phyloP scores from a whole-genome alignment of 2,113 vertebrate genomes.

The Pituophis catenifer region DNA sequence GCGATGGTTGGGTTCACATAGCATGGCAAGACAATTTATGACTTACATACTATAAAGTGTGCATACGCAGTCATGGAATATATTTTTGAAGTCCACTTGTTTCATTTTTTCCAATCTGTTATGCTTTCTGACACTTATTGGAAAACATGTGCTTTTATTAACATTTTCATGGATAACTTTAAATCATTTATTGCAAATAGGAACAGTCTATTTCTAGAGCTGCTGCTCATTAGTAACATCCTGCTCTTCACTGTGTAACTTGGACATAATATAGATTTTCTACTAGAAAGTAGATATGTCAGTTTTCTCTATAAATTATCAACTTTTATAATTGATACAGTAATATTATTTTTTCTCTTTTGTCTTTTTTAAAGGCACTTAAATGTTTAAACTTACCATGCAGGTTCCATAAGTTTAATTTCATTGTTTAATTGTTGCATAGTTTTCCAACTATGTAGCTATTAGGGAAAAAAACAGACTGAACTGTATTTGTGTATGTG shows the following conservation, averaged over 20 bases:
- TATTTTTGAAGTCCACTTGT: background rate
- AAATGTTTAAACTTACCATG: conserved; percentile 78
- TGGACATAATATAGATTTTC: conserved; percentile 35
- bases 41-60: background rate
- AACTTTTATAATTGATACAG: conserved; percentile 39
- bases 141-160: background rate
- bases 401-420: conserved; percentile 76
- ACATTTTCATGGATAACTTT: background rate
- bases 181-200: background rate
- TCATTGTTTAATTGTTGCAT: conserved; percentile 78
- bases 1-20: background rate
- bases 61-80: background rate
- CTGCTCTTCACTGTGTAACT: background rate
- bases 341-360: conserved; percentile 61
- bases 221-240: background rate
- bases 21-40: background rate
- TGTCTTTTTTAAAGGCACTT: conserved; percentile 68
- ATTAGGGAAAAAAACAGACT: conserved; percentile 55
- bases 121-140: background rate
- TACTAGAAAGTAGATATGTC: conserved; percentile 8
- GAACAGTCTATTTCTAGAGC: background rate
- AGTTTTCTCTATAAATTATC: conserved; percentile 37
- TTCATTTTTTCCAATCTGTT: background rate
- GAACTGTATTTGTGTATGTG: conserved; percentile 70
- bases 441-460: conserved; percentile 78